Evolutionary conservation across 2,888 invertebrate species (phyloP).

Genomic region (Drosophila quasianomalipes): DNA sequence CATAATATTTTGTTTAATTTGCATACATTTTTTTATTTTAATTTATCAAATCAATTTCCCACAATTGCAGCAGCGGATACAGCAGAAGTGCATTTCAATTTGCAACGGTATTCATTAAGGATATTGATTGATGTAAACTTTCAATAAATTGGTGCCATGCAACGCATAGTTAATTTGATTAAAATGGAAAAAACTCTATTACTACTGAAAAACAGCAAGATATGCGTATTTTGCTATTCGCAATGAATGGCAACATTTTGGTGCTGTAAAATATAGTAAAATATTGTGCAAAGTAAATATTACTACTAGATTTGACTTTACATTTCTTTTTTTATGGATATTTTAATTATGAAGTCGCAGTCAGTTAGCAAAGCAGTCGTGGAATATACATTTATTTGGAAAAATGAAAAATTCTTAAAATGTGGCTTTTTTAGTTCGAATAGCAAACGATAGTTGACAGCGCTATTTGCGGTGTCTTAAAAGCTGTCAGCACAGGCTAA

Average conservation of each 20-base stretch:
- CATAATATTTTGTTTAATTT: slow-evolving; percentile 14
- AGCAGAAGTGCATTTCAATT: slow-evolving; percentile 28
- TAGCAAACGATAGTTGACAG: neutral
- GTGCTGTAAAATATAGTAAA: neutral
- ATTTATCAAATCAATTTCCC: slow-evolving; percentile 58
- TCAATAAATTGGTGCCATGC: slow-evolving; percentile 45
- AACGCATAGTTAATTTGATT: slow-evolving; percentile 44
- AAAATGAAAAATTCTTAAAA: neutral
- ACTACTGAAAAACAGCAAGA: slow-evolving; percentile 2
- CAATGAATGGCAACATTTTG: too few relatives aligned
- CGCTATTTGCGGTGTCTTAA: neutral
- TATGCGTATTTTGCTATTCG: neutral
- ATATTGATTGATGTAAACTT: slow-evolving; percentile 47
- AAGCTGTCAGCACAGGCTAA: neutral
- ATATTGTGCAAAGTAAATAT: neutral
- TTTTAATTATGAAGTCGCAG: neutral
- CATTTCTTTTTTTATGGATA: neutral
- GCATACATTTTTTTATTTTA: slow-evolving; percentile 12
- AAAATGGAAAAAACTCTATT: slow-evolving; percentile 18
- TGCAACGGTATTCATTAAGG: slow-evolving; percentile 48
- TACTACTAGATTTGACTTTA: neutral
- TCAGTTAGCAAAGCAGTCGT: neutral
- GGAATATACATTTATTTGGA: neutral
- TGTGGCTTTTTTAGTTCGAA: neutral
- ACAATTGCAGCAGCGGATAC: slow-evolving; percentile 26